These are phyloP conservation scores for Axis porcinus DNA, from an alignment of 2,113 vertebrate species.

Conservation along the genomic window DNA sequence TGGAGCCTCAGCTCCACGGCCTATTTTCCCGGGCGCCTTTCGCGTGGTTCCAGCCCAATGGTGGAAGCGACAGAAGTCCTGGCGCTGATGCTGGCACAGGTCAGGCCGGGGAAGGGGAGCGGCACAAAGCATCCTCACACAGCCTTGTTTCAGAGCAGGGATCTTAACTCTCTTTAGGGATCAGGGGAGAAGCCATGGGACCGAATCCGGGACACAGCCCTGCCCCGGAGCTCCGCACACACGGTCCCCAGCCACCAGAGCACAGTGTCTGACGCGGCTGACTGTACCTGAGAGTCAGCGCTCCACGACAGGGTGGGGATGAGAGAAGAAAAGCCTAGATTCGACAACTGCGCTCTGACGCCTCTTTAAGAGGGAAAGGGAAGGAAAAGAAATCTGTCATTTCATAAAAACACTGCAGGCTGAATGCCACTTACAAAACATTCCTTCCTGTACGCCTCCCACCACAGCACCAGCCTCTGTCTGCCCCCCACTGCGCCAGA, in stretches of 20 bases:
- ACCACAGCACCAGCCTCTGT: background rate
- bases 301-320: background rate
- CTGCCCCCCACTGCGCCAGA: background rate
- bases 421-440: background rate
- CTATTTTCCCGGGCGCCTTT: background rate
- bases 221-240: rapidly evolving
- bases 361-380: background rate
- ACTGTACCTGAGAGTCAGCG: background rate
- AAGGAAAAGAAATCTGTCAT: background rate
- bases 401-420: background rate
- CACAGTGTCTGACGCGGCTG: rapidly evolving
- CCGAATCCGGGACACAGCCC: rapidly evolving
- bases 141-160: background rate
- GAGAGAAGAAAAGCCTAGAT: background rate
- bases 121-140: background rate
- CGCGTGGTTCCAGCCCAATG: background rate
- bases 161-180: background rate
- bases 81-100: background rate
- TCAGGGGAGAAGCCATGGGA: background rate
- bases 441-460: background rate
- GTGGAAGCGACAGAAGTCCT: background rate
- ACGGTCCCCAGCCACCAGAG: rapidly evolving
- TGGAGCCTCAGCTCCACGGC: no score
- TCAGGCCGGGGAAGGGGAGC: rapidly evolving
- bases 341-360: background rate